Evolutionary conservation across 2,888 invertebrate genomes (phyloP), one percentile per base, ranked within the genome.

Genomic region (Agrochola circellaris): DNA sequence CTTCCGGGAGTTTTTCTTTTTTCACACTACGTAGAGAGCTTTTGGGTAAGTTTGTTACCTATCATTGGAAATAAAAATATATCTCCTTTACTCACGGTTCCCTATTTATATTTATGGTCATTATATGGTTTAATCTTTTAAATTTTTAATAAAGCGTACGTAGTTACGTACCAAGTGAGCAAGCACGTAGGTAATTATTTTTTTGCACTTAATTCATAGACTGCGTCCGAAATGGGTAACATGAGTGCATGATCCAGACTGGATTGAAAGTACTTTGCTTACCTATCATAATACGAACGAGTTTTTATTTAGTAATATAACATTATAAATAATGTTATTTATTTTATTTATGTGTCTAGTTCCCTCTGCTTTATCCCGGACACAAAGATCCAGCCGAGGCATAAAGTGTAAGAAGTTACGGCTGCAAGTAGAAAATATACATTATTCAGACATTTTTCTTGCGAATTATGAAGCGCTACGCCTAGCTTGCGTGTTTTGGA

Each of bases 11-110:
- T 93, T 92, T 94, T 96, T 82, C 91, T 96, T 83, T 94, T 96
- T 92, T 94, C 96, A 85, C 92, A 95, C 89, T 96, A 95, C 90
- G 91, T 96, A 89, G 96, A 95, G 92, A 96, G 94, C 94, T 95
- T 96, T 94, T 96, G 95, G 96, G 96, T 96, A 88, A 96, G 96
- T 96, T 87, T 78, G 70, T 71, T 82, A 71, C 58, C 67, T 83
- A 56, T 66, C 60, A 75, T 73, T 69, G 20, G n/a, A 82, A 73
- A 71, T 69, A 45, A 77, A 68, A 70, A 66, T 15, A 58, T 61
- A 79, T 77, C 34, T 30, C 5, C 56, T 66, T 38, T 38, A 69
- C 68, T 71, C 71, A 34, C 84, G 56, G 42, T 62, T 74, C 48
- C 20, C 64, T 66, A 23, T 69, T 69, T 61, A 65, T 75, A 58